phyloP scores from a whole-genome alignment of 1,140 invertebrate genomes.

The Drosophila tropicalis region DNA sequence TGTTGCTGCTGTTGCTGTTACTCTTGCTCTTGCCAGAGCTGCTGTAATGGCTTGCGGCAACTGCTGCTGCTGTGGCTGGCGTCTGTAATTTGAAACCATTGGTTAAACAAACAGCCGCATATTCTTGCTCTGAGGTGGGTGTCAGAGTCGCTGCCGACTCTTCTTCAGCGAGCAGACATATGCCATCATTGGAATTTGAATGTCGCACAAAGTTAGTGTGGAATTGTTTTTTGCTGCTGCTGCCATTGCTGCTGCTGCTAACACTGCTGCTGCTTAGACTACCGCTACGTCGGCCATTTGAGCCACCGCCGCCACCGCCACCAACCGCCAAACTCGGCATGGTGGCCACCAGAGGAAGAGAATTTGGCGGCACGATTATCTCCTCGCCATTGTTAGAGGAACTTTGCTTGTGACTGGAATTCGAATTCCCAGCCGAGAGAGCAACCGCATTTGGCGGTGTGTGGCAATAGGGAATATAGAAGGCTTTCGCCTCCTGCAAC shows the following conservation, averaged over 20 bases:
- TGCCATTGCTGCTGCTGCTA: constrained; percentile 65
- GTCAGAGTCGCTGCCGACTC: constrained; percentile 76
- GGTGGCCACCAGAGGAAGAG: constrained; percentile 60
- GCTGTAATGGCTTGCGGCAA: constrained; percentile 23
- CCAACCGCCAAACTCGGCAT: constrained; percentile 51
- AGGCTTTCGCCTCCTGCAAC: constrained; percentile 65
- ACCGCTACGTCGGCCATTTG: constrained; percentile 57
- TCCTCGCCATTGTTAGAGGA: constrained; percentile 54
- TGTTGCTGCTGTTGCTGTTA: constrained; percentile 33
- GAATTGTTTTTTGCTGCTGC: constrained; percentile 73
- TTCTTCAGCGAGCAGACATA: constrained; percentile 77
- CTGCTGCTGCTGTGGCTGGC: constrained; percentile 55
- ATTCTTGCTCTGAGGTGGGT: constrained; percentile 73
- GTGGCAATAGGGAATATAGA: constrained; percentile 75
- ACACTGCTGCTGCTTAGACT: constrained; percentile 75
- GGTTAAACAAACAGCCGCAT: constrained; percentile 58
- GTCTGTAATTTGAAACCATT: constrained; percentile 69
- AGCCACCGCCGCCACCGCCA: constrained; percentile 11
- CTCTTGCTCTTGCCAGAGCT: background rate
- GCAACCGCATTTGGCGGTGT: constrained; percentile 71
- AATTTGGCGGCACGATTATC: constrained; percentile 68
- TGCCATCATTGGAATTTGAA: constrained; percentile 80
- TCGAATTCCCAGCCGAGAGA: constrained; percentile 24
- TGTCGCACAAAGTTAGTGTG: constrained; percentile 76
- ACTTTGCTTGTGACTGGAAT: constrained; percentile 62